These are phyloP conservation scores for Papilio helenus DNA, from an alignment of 1,140 invertebrate genomes.

Conservation along the genomic window DNA sequence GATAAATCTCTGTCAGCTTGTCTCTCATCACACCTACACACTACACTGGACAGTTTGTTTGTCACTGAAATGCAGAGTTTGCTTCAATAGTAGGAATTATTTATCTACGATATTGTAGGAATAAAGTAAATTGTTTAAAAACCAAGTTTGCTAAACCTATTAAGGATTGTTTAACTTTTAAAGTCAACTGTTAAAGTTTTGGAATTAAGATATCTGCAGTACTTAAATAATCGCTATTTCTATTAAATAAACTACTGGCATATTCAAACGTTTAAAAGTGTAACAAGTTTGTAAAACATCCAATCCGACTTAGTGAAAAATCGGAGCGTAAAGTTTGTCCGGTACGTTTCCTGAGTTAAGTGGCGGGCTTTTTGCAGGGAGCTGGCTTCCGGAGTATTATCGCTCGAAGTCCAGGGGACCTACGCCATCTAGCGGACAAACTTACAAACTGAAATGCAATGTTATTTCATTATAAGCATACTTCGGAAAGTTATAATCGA, in stretches of 20 bases:
- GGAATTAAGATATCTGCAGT: background rate
- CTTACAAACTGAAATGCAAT: constrained; percentile 5
- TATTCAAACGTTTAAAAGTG: background rate
- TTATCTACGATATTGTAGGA: background rate
- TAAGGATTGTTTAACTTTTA: no score
- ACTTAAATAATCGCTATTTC: background rate
- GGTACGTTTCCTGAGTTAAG: background rate
- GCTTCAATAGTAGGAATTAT: background rate
- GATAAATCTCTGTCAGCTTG: constrained; percentile 5
- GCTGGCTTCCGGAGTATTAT: background rate
- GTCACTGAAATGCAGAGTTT: background rate
- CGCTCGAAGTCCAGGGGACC: background rate
- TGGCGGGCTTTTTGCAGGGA: background rate
- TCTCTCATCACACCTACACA: background rate
- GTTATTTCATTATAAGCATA: constrained; percentile 3
- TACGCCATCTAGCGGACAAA: background rate
- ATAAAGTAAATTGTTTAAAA: no score
- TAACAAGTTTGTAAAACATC: constrained; percentile 2
- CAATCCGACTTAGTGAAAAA: background rate
- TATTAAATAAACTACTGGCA: background rate
- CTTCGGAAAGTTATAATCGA: constrained; percentile 7
- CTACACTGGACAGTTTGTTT: background rate
- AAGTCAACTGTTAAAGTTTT: no score
- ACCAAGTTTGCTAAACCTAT: no score
- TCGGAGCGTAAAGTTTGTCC: background rate